A percentile compares a stretch with the other conserved stretches of the same genome.
Conservation (phyloP, 2,888 invertebrate genomes). For the Drosophila colorata region DNA sequence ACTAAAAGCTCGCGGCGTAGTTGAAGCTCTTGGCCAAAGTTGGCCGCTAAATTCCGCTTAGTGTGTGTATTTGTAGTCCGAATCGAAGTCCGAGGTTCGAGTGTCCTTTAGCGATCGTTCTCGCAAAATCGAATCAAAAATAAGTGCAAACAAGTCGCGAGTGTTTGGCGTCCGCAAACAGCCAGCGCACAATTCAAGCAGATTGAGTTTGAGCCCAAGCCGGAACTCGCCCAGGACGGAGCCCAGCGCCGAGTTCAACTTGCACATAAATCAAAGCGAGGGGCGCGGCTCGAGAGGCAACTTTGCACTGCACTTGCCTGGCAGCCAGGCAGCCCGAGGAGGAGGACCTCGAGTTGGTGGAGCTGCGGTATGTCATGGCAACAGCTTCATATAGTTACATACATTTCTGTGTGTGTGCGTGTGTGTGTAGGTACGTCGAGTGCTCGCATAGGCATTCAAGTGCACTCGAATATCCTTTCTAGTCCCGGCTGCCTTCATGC, state of each 20-base stretch:
- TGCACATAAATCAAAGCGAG: conserved; percentile 69
- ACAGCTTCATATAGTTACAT: conserved; percentile 47
- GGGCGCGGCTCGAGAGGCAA: neutral
- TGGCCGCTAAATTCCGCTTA: too few species aligned
- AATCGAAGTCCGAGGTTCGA: neutral
- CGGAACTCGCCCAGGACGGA: conserved; percentile 16
- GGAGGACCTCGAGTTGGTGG: conserved; percentile 1
- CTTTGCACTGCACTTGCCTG: too few species aligned
- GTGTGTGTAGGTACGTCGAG: neutral
- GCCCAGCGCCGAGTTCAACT: conserved; percentile 36
- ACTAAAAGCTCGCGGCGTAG: too few species aligned
- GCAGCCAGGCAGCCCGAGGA: neutral
- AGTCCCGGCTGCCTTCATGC: conserved; percentile 31
- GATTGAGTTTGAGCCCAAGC: conserved; percentile 41
- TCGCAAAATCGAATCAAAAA: conserved; percentile 67
- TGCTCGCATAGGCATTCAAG: conserved; percentile 71
- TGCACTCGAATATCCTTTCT: conserved; percentile 68
- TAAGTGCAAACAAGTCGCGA: conserved; percentile 69
- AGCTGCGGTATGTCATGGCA: conserved; percentile 49
- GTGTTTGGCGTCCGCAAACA: conserved; percentile 59
- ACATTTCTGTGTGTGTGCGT: conserved; percentile 16
- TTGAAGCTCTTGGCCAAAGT: too few species aligned
- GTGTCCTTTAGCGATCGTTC: conserved; percentile 35
- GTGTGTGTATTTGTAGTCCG: too few species aligned
- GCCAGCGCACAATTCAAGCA: conserved; percentile 58